phyloP scores from a whole-genome alignment of 92 coral and sea anemone genomes.

The Heliopora coerulea region DNA sequence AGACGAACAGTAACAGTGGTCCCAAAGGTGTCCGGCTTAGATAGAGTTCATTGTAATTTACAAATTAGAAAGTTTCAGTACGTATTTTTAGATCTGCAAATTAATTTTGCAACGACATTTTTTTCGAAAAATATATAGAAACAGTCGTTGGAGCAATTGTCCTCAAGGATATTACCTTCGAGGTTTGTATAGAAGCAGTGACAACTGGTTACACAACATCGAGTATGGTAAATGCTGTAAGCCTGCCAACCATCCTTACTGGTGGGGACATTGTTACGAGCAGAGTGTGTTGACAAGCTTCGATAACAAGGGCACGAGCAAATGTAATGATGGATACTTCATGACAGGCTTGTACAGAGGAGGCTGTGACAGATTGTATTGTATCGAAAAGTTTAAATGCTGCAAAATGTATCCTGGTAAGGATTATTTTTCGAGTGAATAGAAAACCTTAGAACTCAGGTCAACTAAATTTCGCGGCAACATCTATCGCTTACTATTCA shows the following conservation, averaged over 20 bases:
- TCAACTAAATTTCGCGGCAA: no score
- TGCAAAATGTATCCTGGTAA: conserved; percentile 42
- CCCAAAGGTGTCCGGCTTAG: no score
- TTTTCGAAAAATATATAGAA: no score
- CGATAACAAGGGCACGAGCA: conserved; percentile 2
- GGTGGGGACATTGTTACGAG: conserved; percentile 5
- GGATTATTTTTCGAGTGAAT: no score
- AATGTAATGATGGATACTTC: background rate
- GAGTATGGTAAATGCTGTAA: conserved; percentile 18
- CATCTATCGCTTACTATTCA: no score
- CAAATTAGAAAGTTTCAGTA: no score
- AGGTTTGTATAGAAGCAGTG: conserved; percentile 14
- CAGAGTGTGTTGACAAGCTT: background rate
- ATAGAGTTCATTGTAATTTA: no score
- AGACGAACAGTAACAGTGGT: no score
- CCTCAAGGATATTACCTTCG: conserved; percentile 15
- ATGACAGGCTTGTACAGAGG: background rate
- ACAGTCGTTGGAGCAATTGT: conserved; percentile 26
- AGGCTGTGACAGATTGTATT: background rate
- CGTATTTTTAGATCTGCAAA: no score
- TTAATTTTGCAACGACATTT: no score
- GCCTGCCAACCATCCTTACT: conserved; percentile 11
- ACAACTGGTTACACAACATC: background rate
- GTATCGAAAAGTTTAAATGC: background rate
- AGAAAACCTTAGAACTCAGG: no score